Evolutionary conservation across 2,888 invertebrate species (phyloP).

Genomic region (Eupithecia dodoneata): DNA sequence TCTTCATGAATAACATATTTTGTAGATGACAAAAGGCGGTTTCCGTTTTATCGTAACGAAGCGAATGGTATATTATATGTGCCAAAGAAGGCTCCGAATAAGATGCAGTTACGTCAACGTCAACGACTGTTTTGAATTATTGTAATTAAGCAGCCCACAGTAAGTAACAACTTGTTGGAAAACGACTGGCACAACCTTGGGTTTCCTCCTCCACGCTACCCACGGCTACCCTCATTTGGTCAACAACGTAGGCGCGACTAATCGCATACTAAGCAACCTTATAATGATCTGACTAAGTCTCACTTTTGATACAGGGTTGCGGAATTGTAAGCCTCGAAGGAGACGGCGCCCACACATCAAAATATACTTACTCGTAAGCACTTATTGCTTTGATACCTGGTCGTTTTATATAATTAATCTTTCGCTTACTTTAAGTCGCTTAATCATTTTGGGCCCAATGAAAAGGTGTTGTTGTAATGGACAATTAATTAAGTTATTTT

Average conservation of each 20-base stretch:
- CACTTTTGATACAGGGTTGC: slow-evolving; percentile 74
- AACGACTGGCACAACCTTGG: slow-evolving; percentile 81
- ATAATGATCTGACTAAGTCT: slow-evolving; percentile 75
- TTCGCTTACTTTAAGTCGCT: background rate
- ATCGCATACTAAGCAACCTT: slow-evolving; percentile 78
- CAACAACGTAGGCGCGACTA: slow-evolving; percentile 78
- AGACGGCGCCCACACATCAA: slow-evolving; percentile 71
- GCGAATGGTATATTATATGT: slow-evolving; percentile 25
- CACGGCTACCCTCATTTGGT: slow-evolving; percentile 83
- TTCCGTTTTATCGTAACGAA: slow-evolving; percentile 17
- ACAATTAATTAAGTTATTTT: background rate
- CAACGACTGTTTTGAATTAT: slow-evolving; percentile 67
- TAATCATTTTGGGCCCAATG: background rate
- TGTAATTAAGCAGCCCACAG: slow-evolving; percentile 79
- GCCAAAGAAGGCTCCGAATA: slow-evolving; percentile 20
- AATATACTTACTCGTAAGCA: slow-evolving; percentile 42
- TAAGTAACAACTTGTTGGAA: slow-evolving; percentile 70
- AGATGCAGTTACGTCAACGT: slow-evolving; percentile 52
- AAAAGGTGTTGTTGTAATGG: background rate
- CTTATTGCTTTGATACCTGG: slow-evolving; percentile 50
- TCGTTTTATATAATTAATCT: background rate
- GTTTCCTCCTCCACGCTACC: slow-evolving; percentile 80
- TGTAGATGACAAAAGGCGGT: slow-evolving; percentile 33
- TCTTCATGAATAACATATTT: slow-evolving; percentile 40
- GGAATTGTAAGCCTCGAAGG: slow-evolving; percentile 68